Evolutionary conservation across 2,113 vertebrate genomes (phyloP).

Genomic region (Passer domesticus): DNA sequence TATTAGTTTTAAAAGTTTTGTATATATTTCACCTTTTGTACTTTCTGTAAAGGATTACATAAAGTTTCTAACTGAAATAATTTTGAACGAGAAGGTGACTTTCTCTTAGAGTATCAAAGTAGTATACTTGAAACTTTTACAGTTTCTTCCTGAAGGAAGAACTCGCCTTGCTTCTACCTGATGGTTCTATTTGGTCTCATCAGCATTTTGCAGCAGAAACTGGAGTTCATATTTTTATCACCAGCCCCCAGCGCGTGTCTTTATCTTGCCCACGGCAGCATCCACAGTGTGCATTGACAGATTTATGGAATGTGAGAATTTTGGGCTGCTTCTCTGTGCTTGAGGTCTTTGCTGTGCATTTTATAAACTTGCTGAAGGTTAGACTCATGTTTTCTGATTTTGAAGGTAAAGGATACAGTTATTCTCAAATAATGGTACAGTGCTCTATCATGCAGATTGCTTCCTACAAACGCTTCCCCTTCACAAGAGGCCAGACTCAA

Average conservation of each 20-base stretch:
- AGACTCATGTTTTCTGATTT: neutral
- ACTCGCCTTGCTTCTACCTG: neutral
- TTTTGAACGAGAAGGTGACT: neutral
- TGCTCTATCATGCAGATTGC: neutral
- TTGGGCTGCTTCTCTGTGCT: neutral
- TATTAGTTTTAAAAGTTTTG: neutral
- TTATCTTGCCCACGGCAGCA: neutral
- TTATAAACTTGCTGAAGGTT: neutral
- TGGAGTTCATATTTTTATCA: neutral
- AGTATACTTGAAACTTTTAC: neutral
- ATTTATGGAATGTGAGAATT: neutral
- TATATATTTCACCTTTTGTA: neutral
- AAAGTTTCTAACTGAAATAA: neutral
- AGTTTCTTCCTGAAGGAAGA: neutral
- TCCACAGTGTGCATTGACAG: neutral
- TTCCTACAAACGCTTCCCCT: neutral
- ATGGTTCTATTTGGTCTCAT: neutral
- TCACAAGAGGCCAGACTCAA: neutral
- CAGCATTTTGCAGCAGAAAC: neutral
- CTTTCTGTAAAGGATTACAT: neutral
- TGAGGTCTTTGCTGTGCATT: neutral
- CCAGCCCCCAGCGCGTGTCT: rapidly evolving
- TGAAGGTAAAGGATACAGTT: neutral
- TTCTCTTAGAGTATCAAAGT: neutral
- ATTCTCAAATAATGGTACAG: neutral